Evolutionary conservation across 2,113 vertebrate genomes (phyloP).

Genomic region (Cheilinus undulatus): DNA sequence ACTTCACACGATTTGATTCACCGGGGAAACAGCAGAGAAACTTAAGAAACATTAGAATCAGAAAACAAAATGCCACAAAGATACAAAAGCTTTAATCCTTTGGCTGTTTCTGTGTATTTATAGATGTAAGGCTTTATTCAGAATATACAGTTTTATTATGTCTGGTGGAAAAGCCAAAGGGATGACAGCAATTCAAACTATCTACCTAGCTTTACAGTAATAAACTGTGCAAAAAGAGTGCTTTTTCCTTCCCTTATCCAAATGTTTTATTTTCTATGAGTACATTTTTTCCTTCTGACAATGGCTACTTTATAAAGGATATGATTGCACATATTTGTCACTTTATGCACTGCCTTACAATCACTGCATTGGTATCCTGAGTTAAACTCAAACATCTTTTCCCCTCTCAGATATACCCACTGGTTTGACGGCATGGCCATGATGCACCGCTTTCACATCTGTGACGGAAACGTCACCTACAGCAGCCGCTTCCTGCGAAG

Average conservation of each 20-base stretch:
- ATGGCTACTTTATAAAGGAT: no score
- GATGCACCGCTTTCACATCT: conserved; percentile 92
- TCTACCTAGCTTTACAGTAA: not conserved
- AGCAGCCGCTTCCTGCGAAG: conserved; percentile 91
- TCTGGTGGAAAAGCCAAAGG: not conserved
- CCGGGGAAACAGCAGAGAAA: not conserved
- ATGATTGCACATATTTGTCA: no score
- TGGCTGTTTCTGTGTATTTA: not conserved
- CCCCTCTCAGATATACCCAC: conserved; percentile 86
- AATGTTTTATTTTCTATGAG: no score
- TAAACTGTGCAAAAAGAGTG: not conserved
- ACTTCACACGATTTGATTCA: not conserved
- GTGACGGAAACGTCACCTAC: conserved; percentile 86
- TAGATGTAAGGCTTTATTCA: not conserved
- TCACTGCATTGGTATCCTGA: no score
- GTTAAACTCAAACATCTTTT: conserved; percentile 1
- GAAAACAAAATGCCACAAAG: not conserved
- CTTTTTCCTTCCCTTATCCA: not conserved
- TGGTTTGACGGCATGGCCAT: conserved; percentile 97
- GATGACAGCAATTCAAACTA: not conserved
- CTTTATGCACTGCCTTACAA: no score
- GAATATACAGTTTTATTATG: not conserved
- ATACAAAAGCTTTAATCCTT: not conserved
- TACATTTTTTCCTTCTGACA: no score
- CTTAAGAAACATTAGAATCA: not conserved